Evolutionary conservation across 2,888 invertebrate species (phyloP).

Genomic region (Norana najaformis): DNA sequence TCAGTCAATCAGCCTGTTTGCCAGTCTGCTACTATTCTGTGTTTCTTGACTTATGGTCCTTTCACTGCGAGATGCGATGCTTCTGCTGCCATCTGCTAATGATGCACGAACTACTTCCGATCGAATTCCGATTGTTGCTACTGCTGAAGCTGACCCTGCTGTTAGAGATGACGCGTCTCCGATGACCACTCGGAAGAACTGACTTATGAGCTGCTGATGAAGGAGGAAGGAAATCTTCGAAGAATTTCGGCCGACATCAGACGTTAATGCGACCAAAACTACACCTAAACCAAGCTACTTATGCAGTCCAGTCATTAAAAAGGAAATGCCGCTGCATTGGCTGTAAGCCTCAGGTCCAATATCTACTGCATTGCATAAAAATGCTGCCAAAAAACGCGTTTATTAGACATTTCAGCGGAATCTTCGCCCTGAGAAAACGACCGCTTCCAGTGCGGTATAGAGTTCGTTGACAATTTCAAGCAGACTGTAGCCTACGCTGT

Average conservation of each 20-base stretch:
- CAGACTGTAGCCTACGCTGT: not conserved
- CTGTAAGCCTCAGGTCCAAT: not conserved
- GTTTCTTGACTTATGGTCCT: not conserved
- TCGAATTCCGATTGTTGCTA: not conserved
- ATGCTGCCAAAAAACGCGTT: not conserved
- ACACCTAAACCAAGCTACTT: not conserved
- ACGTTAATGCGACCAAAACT: not conserved
- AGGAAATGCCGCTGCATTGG: not conserved
- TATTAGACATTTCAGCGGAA: not conserved
- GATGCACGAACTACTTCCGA: slow-evolving; percentile 2
- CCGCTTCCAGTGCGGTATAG: not conserved
- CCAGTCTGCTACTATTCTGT: not conserved
- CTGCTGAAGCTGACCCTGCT: not conserved
- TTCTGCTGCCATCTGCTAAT: not conserved
- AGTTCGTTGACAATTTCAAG: not conserved
- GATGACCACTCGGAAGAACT: not conserved
- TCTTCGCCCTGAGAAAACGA: not conserved
- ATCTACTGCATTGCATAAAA: too few relatives aligned
- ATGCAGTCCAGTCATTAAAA: not conserved
- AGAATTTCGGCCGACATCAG: not conserved
- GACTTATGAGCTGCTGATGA: not conserved
- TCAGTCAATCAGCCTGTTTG: not conserved
- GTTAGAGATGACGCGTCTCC: not conserved
- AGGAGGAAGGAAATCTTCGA: not conserved
- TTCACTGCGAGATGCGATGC: not conserved